These are phyloP conservation scores for Cyrtodaria siliqua DNA, from an alignment of 2,888 invertebrate species.

Conservation along the genomic window DNA sequence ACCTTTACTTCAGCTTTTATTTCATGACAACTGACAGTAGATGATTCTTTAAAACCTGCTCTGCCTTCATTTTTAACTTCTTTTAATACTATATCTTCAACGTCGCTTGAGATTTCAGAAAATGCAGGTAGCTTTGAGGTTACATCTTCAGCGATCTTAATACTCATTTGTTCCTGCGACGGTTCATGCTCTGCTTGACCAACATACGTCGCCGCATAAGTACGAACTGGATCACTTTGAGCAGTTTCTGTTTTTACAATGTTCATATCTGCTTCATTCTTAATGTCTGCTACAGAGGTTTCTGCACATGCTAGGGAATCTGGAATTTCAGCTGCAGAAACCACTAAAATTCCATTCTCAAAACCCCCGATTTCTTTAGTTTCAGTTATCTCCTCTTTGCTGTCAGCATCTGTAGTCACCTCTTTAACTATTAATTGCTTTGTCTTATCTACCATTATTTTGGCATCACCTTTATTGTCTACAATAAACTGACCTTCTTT, in stretches of 20 bases:
- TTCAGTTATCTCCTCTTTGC: too few relatives aligned
- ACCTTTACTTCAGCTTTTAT: background rate
- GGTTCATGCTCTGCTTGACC: background rate
- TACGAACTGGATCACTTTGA: background rate
- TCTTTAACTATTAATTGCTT: background rate
- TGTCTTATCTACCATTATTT: background rate
- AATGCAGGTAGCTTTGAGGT: slow-evolving; percentile 13
- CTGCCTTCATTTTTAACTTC: background rate
- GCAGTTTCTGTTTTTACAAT: background rate
- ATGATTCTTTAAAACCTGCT: too few relatives aligned
- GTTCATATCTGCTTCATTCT: background rate
- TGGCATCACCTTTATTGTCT: background rate
- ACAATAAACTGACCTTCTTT: too few relatives aligned
- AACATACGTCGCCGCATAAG: too few relatives aligned
- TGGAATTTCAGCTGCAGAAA: too few relatives aligned
- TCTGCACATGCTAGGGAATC: too few relatives aligned
- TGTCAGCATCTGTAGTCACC: too few relatives aligned
- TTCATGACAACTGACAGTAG: background rate
- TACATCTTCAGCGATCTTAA: background rate
- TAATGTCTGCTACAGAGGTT: background rate
- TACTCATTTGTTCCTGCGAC: background rate
- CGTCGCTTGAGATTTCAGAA: slow-evolving; percentile 5
- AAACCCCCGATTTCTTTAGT: too few relatives aligned
- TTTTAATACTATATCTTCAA: background rate
- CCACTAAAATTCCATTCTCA: too few relatives aligned